These are phyloP conservation scores for Thomomys bottae DNA, from an alignment of 2,113 vertebrate genomes.

Conservation along the genomic window DNA sequence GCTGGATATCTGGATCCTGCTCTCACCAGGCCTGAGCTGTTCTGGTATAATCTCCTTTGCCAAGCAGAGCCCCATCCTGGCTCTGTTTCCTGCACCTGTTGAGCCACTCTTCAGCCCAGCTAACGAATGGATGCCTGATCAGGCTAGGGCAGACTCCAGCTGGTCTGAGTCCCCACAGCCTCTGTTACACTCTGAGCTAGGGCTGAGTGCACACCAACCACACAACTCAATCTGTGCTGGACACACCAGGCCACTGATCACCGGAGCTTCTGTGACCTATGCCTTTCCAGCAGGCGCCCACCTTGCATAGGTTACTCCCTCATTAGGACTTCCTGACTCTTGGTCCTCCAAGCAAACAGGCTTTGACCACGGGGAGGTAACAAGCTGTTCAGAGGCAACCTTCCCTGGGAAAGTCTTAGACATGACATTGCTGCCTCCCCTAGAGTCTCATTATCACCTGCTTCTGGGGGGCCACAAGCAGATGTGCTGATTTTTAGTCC, in stretches of 20 bases:
- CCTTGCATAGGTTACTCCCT: background rate
- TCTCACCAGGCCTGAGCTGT: background rate
- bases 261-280: background rate
- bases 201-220: background rate
- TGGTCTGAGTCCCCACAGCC: background rate
- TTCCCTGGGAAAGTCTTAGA: conserved; percentile 58
- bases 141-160: background rate
- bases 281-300: background rate
- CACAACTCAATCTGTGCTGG: background rate
- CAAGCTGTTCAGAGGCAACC: background rate
- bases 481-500: background rate
- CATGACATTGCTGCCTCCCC: background rate
- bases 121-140: background rate
- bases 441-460: background rate
- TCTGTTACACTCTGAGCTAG: background rate
- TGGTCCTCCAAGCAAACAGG: background rate
- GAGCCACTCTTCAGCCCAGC: background rate
- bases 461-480: background rate
- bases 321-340: background rate
- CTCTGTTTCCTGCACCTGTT: background rate
- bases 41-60: background rate
- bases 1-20: background rate
- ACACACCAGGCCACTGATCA: background rate
- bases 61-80: background rate
- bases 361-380: background rate